Percentiles rank a stretch among this genome's conserved stretches.
Evolutionary conservation across 1,140 invertebrate species (phyloP).

Genomic region (Monomorium pharaonis): DNA sequence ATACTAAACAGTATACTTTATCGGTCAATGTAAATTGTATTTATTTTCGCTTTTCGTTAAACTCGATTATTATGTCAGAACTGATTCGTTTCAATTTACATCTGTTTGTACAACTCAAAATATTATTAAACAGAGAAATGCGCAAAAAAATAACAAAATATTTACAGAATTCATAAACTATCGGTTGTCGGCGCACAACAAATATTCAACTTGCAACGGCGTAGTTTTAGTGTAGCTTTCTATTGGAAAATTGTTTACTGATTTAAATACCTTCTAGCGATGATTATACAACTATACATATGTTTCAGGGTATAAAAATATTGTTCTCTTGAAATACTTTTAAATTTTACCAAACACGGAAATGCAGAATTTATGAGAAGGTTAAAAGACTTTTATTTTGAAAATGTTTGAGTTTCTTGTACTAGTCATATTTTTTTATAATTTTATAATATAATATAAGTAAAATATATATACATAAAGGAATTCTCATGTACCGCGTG

Average conservation of each 20-base stretch:
- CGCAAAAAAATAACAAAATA: conserved; percentile 22
- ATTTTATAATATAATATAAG: neutral
- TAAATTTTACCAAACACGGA: neutral
- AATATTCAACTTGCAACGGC: conserved; percentile 24
- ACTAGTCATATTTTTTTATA: neutral
- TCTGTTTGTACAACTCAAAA: conserved; percentile 13
- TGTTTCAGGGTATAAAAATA: neutral
- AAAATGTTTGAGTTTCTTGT: neutral
- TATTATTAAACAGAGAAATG: neutral
- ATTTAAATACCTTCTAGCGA: neutral
- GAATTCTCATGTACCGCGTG: neutral
- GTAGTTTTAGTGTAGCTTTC: neutral
- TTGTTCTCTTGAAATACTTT: neutral
- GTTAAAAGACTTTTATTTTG: neutral
- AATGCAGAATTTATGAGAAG: neutral
- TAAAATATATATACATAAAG: neutral
- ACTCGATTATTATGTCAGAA: conserved; percentile 11
- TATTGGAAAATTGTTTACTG: conserved; percentile 23
- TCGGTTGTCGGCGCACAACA: neutral
- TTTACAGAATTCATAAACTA: conserved; percentile 42
- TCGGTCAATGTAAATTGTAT: neutral
- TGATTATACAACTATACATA: neutral
- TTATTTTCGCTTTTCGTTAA: conserved; percentile 13
- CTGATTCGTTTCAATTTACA: neutral
- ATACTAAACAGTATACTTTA: neutral